These are phyloP conservation scores for Nasonia oneida DNA, from an alignment of 2,888 invertebrate species.

Conservation along the genomic window DNA sequence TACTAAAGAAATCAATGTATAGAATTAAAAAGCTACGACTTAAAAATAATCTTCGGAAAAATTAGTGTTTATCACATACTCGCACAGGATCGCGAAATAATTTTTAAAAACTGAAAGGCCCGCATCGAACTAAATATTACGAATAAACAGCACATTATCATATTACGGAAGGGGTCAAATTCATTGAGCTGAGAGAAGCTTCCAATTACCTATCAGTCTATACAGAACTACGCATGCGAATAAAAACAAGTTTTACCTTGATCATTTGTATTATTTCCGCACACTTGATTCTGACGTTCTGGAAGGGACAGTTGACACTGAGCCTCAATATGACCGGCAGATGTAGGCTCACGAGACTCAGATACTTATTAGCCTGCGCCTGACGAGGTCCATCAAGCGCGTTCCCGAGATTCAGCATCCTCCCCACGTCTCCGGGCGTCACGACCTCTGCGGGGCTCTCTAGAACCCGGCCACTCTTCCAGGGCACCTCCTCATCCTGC, in stretches of 20 bases:
- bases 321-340: slow-evolving; percentile 82
- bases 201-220: neutral
- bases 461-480: slow-evolving; percentile 75
- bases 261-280: slow-evolving; percentile 82
- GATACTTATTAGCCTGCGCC: slow-evolving; percentile 79
- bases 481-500: slow-evolving; percentile 75
- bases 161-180: neutral
- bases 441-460: slow-evolving; percentile 68
- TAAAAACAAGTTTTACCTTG: slow-evolving; percentile 79
- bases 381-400: slow-evolving; percentile 76
- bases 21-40: neutral
- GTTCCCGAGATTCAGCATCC: slow-evolving; percentile 77
- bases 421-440: slow-evolving; percentile 77
- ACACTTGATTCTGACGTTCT: slow-evolving; percentile 82
- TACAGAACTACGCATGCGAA: neutral
- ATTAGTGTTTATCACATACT: neutral
- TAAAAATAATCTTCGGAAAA: neutral
- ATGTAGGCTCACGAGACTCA: slow-evolving; percentile 81
- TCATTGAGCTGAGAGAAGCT: neutral
- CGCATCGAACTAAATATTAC: neutral
- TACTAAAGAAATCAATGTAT: neutral
- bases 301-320: slow-evolving; percentile 82
- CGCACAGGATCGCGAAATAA: neutral
- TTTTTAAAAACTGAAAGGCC: neutral
- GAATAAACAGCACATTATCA: neutral